Evolutionary conservation across 2,113 vertebrate genomes (phyloP), one percentile per base, ranked within the genome.

Genomic region (Amphilophus citrinellus): DNA sequence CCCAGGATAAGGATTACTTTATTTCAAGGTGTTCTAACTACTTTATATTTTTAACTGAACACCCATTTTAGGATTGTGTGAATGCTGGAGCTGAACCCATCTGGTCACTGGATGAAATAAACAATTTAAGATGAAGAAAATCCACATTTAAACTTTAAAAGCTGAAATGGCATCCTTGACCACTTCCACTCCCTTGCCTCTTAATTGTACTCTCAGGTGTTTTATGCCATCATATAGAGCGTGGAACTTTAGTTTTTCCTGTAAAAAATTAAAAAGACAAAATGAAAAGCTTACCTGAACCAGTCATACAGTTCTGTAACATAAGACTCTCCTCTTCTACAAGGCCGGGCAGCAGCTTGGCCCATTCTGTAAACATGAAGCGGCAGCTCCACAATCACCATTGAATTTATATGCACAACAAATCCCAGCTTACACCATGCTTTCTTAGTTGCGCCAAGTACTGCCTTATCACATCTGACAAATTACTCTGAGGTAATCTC

Each of bases 401-500:
- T 88, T 80, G 71, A 84, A 89, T 94, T 95, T 90, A 95, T 91
- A 94, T 84, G 78, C 62, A 77, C 66, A 90, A 53, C 86, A 88
- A 87, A 92, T 88, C 92, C 83, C 81, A 92, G 85, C 90, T 95
- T 94, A 96, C 20, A 83, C 90, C 83, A 42, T 61, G 61, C 83
- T 85, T 91, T 91, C 90, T 92, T 94, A 95, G 95, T 94, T 92
- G 79, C 66, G 71, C 63, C 88, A 84, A 92, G 89, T 90, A 42
- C 61, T 58, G 91, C 87, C 87, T 88, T 92, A 82, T 90, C 84
- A 88, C 89, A 95, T 91, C 87, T 93, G 77, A 92, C 90, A 93
- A 95, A 95, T 96, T 93, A 95, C 83, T 68, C 86, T 87, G 80
- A 89, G 91, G 81, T 95, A 95, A 97, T 96, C 90, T 93, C 18